Evolutionary conservation across 2,888 invertebrate genomes (phyloP), one percentile per base, ranked within the genome.

Genomic region (Pheosia tremula): DNA sequence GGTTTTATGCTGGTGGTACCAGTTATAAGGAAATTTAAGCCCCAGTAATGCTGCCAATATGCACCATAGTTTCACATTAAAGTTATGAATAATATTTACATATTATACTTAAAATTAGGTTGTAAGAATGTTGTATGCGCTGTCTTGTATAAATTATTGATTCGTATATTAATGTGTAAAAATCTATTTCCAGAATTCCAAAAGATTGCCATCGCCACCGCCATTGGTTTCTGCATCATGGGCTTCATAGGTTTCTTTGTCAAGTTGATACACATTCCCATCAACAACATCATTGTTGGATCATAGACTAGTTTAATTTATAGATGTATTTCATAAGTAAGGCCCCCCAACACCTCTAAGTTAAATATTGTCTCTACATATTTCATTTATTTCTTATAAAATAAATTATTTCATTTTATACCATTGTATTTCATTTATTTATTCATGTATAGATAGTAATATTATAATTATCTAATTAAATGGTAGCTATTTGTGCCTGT

Each of bases 161-260:
- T 9, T 43, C 9, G 10, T 8, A 43, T 4, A 43, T 8, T 43
- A 9, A 9, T 43, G 43, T 9, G 3, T 9, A 41, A 9, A 10
- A 9, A n/a, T 7, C 70, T 72, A 43, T 61, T 90, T 95, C 49
- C 95, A 98, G 99, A 99, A 94, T 99, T 99, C 93, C 99, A 99
- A 90, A 99, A 99, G 94, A 99, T 99, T 83, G 99, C 99, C 39
- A 97, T 99, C 78, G 99, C 99, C 62, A 99, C 99, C 66, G 99
- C 99, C 5, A 99, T 99, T 84, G 99, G 99, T 63, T 99, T 99
- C 95, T 99, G 98, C 90, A 99, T 99, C 89, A 99, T 99, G 99
- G 99, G 99, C 62, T 99, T 99, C 94, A 99, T 99, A 87, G 99
- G 99, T 80, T 99, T 99, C 95, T 99, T 99, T 81, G 99, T 99